Conservation (phyloP, 2,113 vertebrate genomes). For the Felis chaus region DNA sequence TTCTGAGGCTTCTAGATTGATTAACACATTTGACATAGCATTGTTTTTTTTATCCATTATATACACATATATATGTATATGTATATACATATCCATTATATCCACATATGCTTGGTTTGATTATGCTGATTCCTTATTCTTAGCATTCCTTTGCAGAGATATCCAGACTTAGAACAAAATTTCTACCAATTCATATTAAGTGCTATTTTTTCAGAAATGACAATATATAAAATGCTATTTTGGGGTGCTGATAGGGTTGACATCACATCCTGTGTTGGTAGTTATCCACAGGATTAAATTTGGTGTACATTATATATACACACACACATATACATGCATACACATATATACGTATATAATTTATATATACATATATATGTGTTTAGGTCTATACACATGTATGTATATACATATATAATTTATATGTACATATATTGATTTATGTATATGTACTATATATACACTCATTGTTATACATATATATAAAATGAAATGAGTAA, state of each 20-base stretch:
- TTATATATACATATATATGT: not conserved
- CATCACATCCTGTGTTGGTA: not conserved
- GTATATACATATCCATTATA: too few relatives aligned
- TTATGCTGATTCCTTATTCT: slow-evolving; percentile 30
- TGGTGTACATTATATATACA: not conserved
- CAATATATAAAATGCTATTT: not conserved
- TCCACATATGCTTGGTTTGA: slow-evolving; percentile 10
- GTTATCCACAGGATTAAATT: not conserved
- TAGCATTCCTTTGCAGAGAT: slow-evolving; percentile 6
- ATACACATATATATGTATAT: not conserved
- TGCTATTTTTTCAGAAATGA: slow-evolving; percentile 5
- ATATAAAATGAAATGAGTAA: not conserved
- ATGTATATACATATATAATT: not conserved
- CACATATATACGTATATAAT: not conserved
- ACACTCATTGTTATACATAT: not conserved
- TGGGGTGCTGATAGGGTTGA: not conserved
- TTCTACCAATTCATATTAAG: not conserved
- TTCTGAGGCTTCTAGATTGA: not conserved
- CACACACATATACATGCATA: not conserved
- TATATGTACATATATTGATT: not conserved
- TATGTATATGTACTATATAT: not conserved
- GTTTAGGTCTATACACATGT: not conserved
- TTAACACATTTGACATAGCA: not conserved
- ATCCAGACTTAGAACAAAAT: not conserved
- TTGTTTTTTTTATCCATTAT: not conserved